Evolutionary conservation across 35 echinoderm and acorn worm species (phyloP), one percentile per base, ranked within the genome.

Genomic region (Apostichopus japonicus): DNA sequence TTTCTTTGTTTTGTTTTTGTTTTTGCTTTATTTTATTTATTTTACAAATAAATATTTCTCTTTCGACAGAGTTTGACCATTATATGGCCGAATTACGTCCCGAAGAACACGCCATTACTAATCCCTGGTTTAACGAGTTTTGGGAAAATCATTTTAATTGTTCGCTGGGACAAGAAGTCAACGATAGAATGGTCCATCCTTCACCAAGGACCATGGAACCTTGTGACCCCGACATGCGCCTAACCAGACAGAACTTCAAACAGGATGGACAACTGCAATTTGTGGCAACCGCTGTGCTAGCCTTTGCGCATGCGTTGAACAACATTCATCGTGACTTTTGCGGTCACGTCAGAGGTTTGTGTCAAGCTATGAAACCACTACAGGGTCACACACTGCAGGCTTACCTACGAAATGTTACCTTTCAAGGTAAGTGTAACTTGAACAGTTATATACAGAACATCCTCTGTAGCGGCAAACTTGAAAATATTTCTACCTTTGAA

Each of bases 141-240:
- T 98, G 96, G 96, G 94, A 94, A 72, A 88, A 96, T 6, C 94
- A 94, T 25, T 93, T 96, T 72, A 95, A 98, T 77, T 98, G 96
- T 65, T 65, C 52, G 3, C 86, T 94, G 55, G 5, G 8, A 16
- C 0, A 61, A 15, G 61, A 91, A 54, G 22, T 72, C 90, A 44
- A 84, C n/a, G 25, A 83, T 57, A 16, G 21, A 77, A 51, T 44
- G 65, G 11, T 65, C 62, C 23, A 33, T 55, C 1, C 77, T 54
- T 7, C 77, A 53, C 56, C 23, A 90, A 19, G 25, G 81, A 52
- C 91, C 73, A 63, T 79, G 59, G 84, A 94, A 86, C 19, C 22
- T 15, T 91, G 90, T 53, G 44, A 76, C 44, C 16, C 24, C 8
- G 25, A 10, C 8, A 23, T 21, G 24, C 71, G 90, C 24, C 70